These are phyloP conservation scores for Phalacrocorax pelagicus DNA, from an alignment of 2,113 vertebrate species.

Conservation along the genomic window DNA sequence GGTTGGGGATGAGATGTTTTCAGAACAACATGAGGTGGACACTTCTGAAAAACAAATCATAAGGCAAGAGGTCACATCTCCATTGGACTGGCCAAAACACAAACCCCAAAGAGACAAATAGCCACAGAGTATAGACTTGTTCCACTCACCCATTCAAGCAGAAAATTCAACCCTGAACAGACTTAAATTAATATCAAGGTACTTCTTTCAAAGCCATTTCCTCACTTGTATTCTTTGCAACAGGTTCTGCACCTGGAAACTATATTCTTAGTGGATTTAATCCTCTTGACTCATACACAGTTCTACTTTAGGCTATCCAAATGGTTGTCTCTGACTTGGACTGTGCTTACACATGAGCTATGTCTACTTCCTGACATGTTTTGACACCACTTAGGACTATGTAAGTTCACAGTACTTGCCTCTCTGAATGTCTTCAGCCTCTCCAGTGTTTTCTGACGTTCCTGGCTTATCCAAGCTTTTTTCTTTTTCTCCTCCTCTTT, in stretches of 20 bases:
- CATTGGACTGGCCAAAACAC: not conserved
- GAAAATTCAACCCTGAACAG: not conserved
- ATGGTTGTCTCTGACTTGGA: not conserved
- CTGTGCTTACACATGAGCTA: not conserved
- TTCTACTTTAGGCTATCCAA: not conserved
- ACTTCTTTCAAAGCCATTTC: not conserved
- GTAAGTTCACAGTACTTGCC: constrained; percentile 70
- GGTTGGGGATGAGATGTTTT: constrained; percentile 72
- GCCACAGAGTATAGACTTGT: not conserved
- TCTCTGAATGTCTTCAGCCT: constrained; percentile 89
- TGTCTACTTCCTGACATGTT: not conserved
- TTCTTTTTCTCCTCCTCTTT: constrained; percentile 89
- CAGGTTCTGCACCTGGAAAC: not conserved
- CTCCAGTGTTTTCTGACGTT: constrained; percentile 90
- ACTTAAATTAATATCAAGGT: not conserved
- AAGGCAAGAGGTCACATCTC: not conserved
- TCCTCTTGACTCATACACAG: not conserved
- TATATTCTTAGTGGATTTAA: not conserved
- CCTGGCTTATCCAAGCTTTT: constrained; percentile 88
- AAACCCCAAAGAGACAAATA: not conserved
- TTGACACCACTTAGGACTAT: not conserved
- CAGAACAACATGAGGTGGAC: constrained; percentile 74
- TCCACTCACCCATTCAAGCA: not conserved
- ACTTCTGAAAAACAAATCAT: constrained; percentile 73
- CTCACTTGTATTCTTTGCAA: not conserved